Base-by-base conservation (phyloP, 2,113 vertebrate genomes). In the Myrmecophaga tridactyla region DNA sequence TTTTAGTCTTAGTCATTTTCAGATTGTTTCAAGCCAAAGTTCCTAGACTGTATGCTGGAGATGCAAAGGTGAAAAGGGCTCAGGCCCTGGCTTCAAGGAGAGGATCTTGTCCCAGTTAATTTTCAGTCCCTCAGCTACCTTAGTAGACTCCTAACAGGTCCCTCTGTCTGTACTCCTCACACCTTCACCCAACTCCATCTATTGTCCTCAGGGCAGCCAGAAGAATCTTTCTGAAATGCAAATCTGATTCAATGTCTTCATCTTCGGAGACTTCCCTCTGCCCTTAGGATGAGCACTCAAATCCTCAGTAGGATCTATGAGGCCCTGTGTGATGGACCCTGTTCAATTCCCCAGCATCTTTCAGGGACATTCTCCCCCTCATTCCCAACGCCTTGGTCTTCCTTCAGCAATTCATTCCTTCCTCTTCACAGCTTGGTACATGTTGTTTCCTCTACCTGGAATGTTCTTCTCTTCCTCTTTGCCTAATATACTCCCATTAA, bases 1-100 rank as follows among this genome's bases (percentile, higher is more conserved):
- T 88, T 86, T 58, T 95, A 23, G 8, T 82, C 83, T 91, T 65
- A 58, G 25, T 85, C 43, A 76, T 65, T 53, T 53, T 31, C 25
- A 56, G 29, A 34, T 77, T 31, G 82, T 90, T 95, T 88, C 34
- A 84, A 91, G 83, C 51, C 65, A 94, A 92, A 88, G 11, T 46
- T 89, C 21, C 21, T 41, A 21, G 60, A 25, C 15, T 73, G 43
- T 63, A 25, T n/a, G 17, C 43, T 76, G 43, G 67, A 21, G 56
- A 34, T 51, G 23, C 20, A 78, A 29, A 60, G 18, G 43, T 76
- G 51, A 56, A 81, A 78, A 80, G 14, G 60, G 8, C 21, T 89
- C n/a, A 53, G 25, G 29, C 29, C 56, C 65, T 63, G 41, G 12
- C 27, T 27, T 62, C 34, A 80, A 12, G 4, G 36, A 69, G 48